A percentile compares a stretch with the other conserved stretches of the same genome.
Conservation (phyloP, 1,140 invertebrate species). For the Trypoxylus dichotomus region DNA sequence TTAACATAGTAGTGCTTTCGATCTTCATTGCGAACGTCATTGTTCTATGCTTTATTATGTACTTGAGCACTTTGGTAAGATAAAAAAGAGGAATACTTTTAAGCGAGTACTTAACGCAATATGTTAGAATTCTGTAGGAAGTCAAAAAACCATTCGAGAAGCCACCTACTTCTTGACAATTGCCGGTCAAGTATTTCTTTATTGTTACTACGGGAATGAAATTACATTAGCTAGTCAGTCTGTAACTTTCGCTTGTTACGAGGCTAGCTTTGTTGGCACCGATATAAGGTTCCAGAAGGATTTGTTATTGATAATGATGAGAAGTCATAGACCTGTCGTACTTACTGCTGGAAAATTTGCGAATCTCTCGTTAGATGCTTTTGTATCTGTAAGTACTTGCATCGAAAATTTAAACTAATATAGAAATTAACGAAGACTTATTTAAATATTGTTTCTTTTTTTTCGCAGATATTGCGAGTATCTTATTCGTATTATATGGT, state of each 20-base stretch:
- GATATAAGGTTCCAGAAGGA: not conserved
- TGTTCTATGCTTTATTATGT: conserved; percentile 11
- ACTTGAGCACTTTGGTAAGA: not conserved
- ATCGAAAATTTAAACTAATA: too few species aligned
- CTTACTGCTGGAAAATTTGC: conserved; percentile 29
- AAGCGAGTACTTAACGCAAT: not conserved
- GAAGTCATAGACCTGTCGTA: conserved; percentile 11
- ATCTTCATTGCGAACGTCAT: not conserved
- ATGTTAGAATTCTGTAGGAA: not conserved
- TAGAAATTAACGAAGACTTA: too few species aligned
- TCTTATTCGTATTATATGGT: too few species aligned
- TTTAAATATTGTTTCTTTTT: too few species aligned
- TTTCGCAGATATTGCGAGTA: too few species aligned
- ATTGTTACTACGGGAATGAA: conserved; percentile 6
- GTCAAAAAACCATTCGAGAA: not conserved
- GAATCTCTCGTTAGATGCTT: not conserved
- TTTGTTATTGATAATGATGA: conserved; percentile 11
- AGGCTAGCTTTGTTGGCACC: not conserved
- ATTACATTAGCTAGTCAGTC: not conserved
- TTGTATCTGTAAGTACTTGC: not conserved
- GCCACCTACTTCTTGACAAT: not conserved
- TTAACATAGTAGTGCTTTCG: not conserved
- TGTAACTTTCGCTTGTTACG: not conserved
- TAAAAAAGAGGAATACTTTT: not conserved
- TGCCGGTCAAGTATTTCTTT: not conserved